Evolutionary conservation across 2,888 invertebrate species (phyloP).

Genomic region (Ectemnius lituratus): DNA sequence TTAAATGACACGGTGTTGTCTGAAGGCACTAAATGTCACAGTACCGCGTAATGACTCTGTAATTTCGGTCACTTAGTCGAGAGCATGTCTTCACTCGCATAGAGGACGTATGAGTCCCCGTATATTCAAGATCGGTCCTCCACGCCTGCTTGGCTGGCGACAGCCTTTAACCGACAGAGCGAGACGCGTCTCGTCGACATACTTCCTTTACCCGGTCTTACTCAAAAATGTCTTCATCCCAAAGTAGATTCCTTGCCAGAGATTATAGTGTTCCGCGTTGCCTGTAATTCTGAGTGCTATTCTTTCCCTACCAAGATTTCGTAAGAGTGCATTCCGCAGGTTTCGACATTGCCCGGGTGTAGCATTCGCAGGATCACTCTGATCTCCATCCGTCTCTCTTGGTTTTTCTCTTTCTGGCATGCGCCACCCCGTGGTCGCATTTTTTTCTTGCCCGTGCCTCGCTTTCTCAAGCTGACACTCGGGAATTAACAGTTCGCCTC

Average conservation of each 20-base stretch:
- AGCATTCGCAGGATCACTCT: not conserved
- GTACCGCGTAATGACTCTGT: constrained; percentile 55
- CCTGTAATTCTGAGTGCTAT: no score
- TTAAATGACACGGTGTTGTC: constrained; percentile 62
- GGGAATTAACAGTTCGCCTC: constrained; percentile 74
- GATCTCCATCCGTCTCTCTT: constrained; percentile 6
- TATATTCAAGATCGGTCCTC: constrained; percentile 34
- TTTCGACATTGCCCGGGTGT: no score
- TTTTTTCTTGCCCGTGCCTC: constrained; percentile 36
- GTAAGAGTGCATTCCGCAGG: no score
- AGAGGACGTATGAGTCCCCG: constrained; percentile 38
- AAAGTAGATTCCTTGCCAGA: not conserved
- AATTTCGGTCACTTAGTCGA: constrained; percentile 56
- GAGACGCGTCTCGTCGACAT: constrained; percentile 36
- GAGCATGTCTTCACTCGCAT: constrained; percentile 33
- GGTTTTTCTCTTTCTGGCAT: constrained; percentile 17
- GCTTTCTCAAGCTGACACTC: constrained; percentile 71
- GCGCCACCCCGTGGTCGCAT: constrained; percentile 24
- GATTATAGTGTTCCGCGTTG: not conserved
- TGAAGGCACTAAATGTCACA: constrained; percentile 62
- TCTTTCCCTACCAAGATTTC: no score
- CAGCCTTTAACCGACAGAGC: constrained; percentile 36
- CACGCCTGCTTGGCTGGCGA: constrained; percentile 32
- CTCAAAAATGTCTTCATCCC: constrained; percentile 1
- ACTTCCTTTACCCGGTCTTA: not conserved